Evolutionary conservation across 2,113 vertebrate species (phyloP).

Genomic region (Pedionomus torquatus): DNA sequence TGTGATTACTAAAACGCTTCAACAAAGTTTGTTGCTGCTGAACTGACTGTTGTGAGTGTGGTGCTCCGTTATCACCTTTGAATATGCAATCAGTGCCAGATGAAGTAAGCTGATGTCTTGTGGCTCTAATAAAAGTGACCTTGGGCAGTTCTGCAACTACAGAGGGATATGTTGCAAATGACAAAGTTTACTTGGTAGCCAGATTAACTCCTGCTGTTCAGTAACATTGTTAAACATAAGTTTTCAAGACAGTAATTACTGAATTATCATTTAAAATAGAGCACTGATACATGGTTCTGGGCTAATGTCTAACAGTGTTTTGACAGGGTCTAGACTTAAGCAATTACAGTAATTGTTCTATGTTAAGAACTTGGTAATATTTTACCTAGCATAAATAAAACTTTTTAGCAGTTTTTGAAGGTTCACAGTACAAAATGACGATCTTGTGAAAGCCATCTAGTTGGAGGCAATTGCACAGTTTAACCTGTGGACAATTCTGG

Average conservation of each 20-base stretch:
- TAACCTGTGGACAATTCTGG: neutral
- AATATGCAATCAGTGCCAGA: conserved; percentile 46
- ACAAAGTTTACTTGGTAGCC: conserved; percentile 37
- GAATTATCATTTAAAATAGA: neutral
- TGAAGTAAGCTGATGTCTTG: conserved; percentile 37
- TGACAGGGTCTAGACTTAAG: neutral
- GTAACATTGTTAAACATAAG: neutral
- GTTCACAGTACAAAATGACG: neutral
- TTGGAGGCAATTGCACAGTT: neutral
- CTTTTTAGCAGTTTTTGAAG: neutral
- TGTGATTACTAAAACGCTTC: neutral
- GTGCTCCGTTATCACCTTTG: conserved; percentile 40
- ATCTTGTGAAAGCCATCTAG: neutral
- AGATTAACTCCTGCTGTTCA: conserved; percentile 34
- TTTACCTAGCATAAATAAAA: neutral
- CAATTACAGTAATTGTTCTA: neutral
- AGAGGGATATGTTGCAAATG: conserved; percentile 12
- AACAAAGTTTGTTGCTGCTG: neutral
- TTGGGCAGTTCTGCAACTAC: conserved; percentile 40
- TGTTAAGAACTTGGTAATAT: neutral
- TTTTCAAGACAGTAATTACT: neutral
- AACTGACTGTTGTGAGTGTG: neutral
- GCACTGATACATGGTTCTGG: neutral
- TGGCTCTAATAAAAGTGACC: conserved; percentile 41
- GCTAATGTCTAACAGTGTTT: neutral